These are phyloP conservation scores for Autographa gamma DNA, from an alignment of 2,888 invertebrate species.

Conservation along the genomic window DNA sequence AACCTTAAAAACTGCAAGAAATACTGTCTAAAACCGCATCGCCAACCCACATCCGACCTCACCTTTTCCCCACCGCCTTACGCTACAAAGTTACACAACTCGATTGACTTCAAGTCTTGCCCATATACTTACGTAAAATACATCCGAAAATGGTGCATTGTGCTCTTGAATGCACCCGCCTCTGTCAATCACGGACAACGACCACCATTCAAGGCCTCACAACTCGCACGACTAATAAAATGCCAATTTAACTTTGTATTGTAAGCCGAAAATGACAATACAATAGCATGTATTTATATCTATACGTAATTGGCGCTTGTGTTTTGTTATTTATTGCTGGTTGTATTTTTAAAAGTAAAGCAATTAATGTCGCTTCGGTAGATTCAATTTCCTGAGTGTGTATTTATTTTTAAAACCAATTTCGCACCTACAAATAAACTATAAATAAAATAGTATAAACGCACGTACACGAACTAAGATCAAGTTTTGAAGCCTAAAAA, in stretches of 20 bases:
- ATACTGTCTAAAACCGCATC: too few relatives aligned
- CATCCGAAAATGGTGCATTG: conserved; percentile 62
- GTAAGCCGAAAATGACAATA: conserved; percentile 37
- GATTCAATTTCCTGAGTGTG: not conserved
- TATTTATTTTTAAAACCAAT: not conserved
- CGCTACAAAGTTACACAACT: conserved; percentile 26
- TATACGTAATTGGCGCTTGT: conserved; percentile 15
- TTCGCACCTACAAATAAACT: not conserved
- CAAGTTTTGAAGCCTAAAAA: too few relatives aligned
- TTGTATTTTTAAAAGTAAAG: not conserved
- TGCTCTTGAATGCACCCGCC: conserved; percentile 61
- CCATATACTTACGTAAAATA: conserved; percentile 53
- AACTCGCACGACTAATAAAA: conserved; percentile 52
- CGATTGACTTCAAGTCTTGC: conserved; percentile 40
- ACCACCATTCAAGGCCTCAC: conserved; percentile 50
- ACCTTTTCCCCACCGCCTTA: not conserved
- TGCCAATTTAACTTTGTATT: conserved; percentile 56
- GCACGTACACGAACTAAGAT: too few relatives aligned
- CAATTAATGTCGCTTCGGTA: not conserved
- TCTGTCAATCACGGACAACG: conserved; percentile 46
- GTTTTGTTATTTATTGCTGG: conserved; percentile 10
- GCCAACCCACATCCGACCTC: not conserved
- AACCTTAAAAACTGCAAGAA: too few relatives aligned
- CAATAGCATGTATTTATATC: conserved; percentile 13
- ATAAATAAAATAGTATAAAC: too few relatives aligned